Evolutionary conservation across 2,113 vertebrate species (phyloP), one percentile per base, ranked within the genome.

Genomic region (Prunella fulvescens): DNA sequence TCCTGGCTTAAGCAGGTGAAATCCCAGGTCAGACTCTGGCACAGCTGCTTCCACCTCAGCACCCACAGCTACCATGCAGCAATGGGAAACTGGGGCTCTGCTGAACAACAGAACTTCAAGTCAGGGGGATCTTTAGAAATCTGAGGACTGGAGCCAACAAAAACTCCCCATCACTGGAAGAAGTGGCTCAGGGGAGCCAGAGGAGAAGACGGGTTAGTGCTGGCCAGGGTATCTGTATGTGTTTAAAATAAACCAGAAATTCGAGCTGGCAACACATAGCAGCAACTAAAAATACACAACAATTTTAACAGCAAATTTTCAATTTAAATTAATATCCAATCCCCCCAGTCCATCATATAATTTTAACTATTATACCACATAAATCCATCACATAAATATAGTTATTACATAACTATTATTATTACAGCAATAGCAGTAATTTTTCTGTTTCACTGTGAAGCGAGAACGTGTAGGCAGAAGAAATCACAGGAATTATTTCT

Each of bases 21-120:
- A 12, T 48, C 72, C 25, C 31, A 57, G 56, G 42, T 37, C 29
- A 29, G 5, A 2, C 12, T 24, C 11, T 22, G 26, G 8, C 18
- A 20, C 3, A 31, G 40, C n/a, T 47, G 15, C 54, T 53, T 35
- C 37, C 23, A 14, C 35, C 28, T 78, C 44, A 64, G 69, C 26
- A n/a, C 12, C 24, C 5, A 1, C 8, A 19, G 31, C 50, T 40
- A 4, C 1, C 0, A 15, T 3, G 20, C 1, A 6, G 12, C n/a
- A 28, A 2, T 3, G 10, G 0, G 1, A 54, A 65, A 65, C 0
- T 16, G 4, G 40, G 78, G 26, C 20, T 58, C 48, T 81, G 42
- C 66, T 72, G 57, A 56, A n/a, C 0, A 5, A 44, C 47, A 79
- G 61, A 86, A 35, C 47, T 65, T 65, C 24, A 29, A 3, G 20